Conservation (phyloP, 2,113 vertebrate genomes). For the Oryzias curvinotus region DNA sequence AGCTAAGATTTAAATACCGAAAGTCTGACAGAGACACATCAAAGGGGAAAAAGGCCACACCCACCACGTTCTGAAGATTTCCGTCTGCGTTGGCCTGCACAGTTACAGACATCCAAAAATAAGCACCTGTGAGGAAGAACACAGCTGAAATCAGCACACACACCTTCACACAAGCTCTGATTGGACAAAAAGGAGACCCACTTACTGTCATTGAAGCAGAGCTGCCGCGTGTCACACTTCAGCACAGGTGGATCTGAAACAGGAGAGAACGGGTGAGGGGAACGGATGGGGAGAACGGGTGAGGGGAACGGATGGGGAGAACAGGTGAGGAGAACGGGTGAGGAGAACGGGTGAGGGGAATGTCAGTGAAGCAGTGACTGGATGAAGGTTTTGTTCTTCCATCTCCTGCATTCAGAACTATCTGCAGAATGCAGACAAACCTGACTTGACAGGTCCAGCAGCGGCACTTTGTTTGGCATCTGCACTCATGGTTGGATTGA, state of each 20-base stretch:
- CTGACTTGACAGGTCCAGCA: background rate
- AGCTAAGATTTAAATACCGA: background rate
- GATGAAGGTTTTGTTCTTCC: background rate
- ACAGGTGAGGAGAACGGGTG: background rate
- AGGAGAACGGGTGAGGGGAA: background rate
- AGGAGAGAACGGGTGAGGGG: background rate
- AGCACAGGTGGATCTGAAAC: constrained; percentile 20
- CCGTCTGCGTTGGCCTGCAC: constrained; percentile 17
- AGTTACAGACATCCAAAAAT: constrained; percentile 63
- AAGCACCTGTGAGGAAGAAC: constrained; percentile 48
- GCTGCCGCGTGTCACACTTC: constrained; percentile 52
- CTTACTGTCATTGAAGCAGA: constrained; percentile 63
- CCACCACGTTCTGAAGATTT: constrained; percentile 50
- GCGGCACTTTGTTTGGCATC: background rate
- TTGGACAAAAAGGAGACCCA: background rate
- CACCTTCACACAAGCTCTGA: background rate
- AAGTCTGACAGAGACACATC: background rate
- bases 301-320: no score
- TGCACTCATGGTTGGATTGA: background rate
- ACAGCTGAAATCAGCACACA: background rate
- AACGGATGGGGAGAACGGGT: no score
- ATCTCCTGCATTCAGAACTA: background rate
- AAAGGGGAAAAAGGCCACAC: constrained; percentile 1
- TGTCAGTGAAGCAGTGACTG: background rate
- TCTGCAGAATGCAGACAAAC: constrained; percentile 3